Base-by-base conservation (phyloP, 2,113 vertebrate species). In the Morone chrysops region DNA sequence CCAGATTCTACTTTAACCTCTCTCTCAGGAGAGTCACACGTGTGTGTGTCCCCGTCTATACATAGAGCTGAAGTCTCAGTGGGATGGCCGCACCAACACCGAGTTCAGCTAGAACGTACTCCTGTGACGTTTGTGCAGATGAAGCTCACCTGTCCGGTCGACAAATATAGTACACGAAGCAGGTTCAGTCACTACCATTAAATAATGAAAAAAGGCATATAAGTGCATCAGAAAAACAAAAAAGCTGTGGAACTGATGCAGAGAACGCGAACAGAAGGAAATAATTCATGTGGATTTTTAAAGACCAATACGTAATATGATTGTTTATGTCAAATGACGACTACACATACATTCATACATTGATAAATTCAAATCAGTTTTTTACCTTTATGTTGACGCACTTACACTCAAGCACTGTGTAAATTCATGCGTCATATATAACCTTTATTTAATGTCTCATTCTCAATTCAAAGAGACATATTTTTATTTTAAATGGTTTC, bases 11-110 rank as follows among this genome's bases (percentile, higher is more conserved):
- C 83, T 84, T 91, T 87, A 76, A 80, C 62, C 80, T 89, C 79
- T 88, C 93, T 94, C 91, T 92, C 68, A 17, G 67, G 63, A 75
- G 80, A 82, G 70, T 69, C 82, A 89, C 82, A 86, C 45, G 62
- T 78, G 88, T 75, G 78, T 76, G 70, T 79, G 84, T 80, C 79
- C 31, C 68, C 9, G 16, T 87, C 87, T 92, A 92, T 87, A 90
- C 82, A 90, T 87, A 88, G 90, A 86, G 73, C 75, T 2, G 69
- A 91, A 87, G 83, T 81, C 86, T 78, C 14, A 0, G 36, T 75
- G 80, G 71, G 84, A 87, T 3, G 67, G 48, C 73, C 14, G 16
- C 59, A 38, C 22, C 45, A 31, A 78, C 57, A 20, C 71, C 11
- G 16, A 82, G 75, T 36, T 75, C 77, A 72, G 59, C 61, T 56